These are phyloP conservation scores for Neoscelio sp. DNA, from an alignment of 2,888 invertebrate genomes.

Conservation along the genomic window DNA sequence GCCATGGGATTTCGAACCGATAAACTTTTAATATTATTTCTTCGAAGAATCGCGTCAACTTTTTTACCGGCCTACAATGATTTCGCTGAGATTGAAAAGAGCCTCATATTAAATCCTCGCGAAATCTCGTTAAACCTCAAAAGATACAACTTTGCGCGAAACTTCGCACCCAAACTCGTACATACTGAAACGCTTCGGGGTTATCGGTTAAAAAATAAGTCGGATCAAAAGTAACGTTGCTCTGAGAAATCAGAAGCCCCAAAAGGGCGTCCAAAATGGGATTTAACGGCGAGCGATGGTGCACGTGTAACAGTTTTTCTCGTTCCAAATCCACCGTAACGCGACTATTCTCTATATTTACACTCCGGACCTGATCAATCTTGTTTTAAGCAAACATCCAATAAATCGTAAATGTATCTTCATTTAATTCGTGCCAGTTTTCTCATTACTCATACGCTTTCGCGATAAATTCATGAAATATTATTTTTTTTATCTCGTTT, in stretches of 20 bases:
- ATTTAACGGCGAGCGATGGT: too few species aligned
- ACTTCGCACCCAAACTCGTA: conserved; percentile 14
- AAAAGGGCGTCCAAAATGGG: conserved; percentile 4
- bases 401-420: conserved; percentile 21
- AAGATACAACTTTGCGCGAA: conserved; percentile 28
- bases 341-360: too few species aligned
- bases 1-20: conserved; percentile 8
- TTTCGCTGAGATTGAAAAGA: not conserved
- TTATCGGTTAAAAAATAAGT: not conserved
- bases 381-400: conserved; percentile 21
- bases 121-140: conserved; percentile 29
- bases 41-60: conserved; percentile 2
- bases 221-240: conserved; percentile 12
- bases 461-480: conserved; percentile 10
- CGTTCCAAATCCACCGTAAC: not conserved
- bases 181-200: too few species aligned
- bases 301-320: too few species aligned
- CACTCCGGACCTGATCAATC: conserved; percentile 12
- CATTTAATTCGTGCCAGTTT: conserved; percentile 10
- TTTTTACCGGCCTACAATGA: conserved; percentile 14
- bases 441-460: not conserved
- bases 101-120: conserved; percentile 7
- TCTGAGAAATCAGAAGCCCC: conserved; percentile 3
- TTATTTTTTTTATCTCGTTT: conserved; percentile 3
- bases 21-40: conserved; percentile 18